A percentile compares a stretch with the other conserved stretches of the same genome.
Evolutionary conservation across 2,113 vertebrate genomes (phyloP).

Genomic region (Pipa parva): DNA sequence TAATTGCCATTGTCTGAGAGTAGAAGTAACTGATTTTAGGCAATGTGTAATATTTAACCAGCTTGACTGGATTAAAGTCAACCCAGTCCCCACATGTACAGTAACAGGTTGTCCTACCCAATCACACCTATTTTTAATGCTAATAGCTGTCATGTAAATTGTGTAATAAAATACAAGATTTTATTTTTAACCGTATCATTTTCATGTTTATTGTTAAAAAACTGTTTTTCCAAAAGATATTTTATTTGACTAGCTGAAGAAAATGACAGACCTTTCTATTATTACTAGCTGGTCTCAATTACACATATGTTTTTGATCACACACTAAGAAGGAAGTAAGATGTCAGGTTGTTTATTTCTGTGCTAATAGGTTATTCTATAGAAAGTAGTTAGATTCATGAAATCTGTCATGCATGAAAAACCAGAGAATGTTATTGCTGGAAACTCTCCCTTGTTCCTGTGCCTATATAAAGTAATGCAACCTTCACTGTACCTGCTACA

Average conservation of each 20-base stretch:
- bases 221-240: background rate
- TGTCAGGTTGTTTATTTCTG: conserved; percentile 64
- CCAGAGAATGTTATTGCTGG: conserved; percentile 48
- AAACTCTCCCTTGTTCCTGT: conserved; percentile 35
- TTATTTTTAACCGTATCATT: background rate
- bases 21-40: too few species aligned
- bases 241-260: conserved; percentile 38
- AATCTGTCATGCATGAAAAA: conserved; percentile 59
- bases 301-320: conserved; percentile 59
- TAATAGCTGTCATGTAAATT: conserved; percentile 6
- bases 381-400: conserved; percentile 53
- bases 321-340: conserved; percentile 60
- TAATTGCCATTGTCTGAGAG: too few species aligned
- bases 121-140: background rate
- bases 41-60: too few species aligned
- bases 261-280: conserved; percentile 57
- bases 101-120: conserved; percentile 4
- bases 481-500: too few species aligned
- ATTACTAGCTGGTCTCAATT: conserved; percentile 50
- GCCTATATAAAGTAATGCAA: too few species aligned
- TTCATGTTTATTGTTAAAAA: background rate
- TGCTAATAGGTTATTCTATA: conserved; percentile 65
- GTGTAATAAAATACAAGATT: background rate
- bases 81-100: background rate
- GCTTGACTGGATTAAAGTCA: background rate